Evolutionary conservation across 2,888 invertebrate genomes (phyloP).

Genomic region (Adelognathus sp.): DNA sequence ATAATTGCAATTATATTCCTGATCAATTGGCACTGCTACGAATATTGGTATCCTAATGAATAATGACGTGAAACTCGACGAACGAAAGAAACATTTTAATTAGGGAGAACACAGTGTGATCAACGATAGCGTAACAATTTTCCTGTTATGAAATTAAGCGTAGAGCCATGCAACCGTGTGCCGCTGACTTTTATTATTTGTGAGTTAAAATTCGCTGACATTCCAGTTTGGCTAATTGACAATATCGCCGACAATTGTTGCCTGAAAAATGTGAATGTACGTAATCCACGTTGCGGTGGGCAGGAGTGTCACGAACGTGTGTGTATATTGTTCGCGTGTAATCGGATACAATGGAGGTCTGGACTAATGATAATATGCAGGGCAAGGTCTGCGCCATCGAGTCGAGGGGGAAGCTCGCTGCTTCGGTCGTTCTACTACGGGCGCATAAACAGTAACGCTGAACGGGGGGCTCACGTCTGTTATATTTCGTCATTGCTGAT

Average conservation of each 20-base stretch:
- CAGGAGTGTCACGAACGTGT: neutral
- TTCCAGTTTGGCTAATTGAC: neutral
- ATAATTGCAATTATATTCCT: too few relatives aligned
- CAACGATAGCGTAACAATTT: neutral
- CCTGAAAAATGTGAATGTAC: neutral
- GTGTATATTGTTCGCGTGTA: conserved; percentile 11
- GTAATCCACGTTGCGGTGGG: neutral
- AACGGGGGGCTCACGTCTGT: conserved; percentile 34
- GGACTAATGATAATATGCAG: conserved; percentile 49
- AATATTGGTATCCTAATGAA: too few relatives aligned
- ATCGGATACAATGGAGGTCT: conserved; percentile 28
- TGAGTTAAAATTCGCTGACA: neutral
- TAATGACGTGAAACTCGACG: too few relatives aligned
- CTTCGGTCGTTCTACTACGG: conserved; percentile 37
- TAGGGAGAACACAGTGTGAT: neutral
- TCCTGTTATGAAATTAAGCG: neutral
- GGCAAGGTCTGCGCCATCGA: conserved; percentile 47
- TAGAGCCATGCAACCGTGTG: neutral
- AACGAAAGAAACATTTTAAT: too few relatives aligned
- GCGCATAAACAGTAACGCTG: neutral
- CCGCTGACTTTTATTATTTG: neutral
- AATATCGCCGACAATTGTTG: neutral
- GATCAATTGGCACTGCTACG: too few relatives aligned
- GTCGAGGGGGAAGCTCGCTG: conserved; percentile 33
- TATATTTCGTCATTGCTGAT: conserved; percentile 59